Base-by-base conservation (phyloP, 2,797 vertebrate species). In the Cuculus canorus region DNA sequence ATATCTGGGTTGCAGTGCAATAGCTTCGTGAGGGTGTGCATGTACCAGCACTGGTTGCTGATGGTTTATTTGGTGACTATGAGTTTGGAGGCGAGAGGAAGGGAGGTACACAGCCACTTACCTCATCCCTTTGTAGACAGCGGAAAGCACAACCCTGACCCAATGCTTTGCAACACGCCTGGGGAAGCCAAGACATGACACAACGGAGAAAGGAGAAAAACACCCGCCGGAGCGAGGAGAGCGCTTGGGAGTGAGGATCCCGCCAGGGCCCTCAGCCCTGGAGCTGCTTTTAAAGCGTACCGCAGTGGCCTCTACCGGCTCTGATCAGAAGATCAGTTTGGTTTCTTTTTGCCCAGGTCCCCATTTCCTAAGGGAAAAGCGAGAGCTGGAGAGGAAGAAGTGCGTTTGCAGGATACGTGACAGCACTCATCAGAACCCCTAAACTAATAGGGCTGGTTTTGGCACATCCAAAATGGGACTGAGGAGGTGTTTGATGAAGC, bases 301-400 rank as follows among this genome's bases (percentile, higher is more conserved):
- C 93, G 93, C 95, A 95, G 93, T 95, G 95, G 90, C 95, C 96
- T 96, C 96, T 96, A 24, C 94, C 0, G 92, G 96, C 71, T 60
- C 86, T 86, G 60, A 45, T n/a, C 43, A 94, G 93, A 94, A 92
- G 77, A 73, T 84, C 88, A 64, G 41, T n/a, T 93, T 13, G 60
- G 60, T 50, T 70, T 71, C 80, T 73, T n/a, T n/a, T n/a, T n/a
- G n/a, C 39, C 39, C 50, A 61, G 23, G 32, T 47, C 32, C 23
- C 8, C 14, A 5, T 37, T 82, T 87, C n/a, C 53, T 39, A 69
- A 68, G 54, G 41, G n/a, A 75, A 56, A 82, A 76, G 14, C 5
- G 19, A 63, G 19, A 56, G 21, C 18, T 3, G 2, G 25, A 39
- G 28, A 39, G 28, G 18, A 70, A 33, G 22, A 57, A 45, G 14